phyloP scores from a whole-genome alignment of 2,888 invertebrate genomes.

The Sabatieria punctata region DNA sequence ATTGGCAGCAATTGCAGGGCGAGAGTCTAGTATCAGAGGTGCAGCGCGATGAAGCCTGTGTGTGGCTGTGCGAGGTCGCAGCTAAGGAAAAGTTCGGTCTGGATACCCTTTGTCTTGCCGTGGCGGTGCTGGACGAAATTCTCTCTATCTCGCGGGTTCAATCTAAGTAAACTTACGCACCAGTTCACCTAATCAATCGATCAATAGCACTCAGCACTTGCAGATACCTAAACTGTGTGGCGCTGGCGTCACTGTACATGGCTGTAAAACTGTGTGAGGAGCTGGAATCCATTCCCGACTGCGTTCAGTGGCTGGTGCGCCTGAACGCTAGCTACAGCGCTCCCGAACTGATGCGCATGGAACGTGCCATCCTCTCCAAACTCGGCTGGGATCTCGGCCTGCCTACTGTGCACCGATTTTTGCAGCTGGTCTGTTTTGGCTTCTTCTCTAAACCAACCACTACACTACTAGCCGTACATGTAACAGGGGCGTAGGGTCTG shows the following conservation, averaged over 20 bases:
- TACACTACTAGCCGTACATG: no score
- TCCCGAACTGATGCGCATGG: constrained; percentile 8
- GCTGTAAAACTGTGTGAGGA: constrained; percentile 14
- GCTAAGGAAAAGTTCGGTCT: constrained; percentile 8
- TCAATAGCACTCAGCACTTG: no score
- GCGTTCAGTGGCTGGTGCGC: neutral
- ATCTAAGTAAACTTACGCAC: no score
- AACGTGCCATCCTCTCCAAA: constrained; percentile 11
- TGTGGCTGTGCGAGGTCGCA: constrained; percentile 12
- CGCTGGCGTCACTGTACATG: constrained; percentile 12
- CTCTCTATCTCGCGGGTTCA: neutral
- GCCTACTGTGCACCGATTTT: constrained; percentile 7
- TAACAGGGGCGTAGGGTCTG: no score
- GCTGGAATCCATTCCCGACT: neutral
- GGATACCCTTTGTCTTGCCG: constrained; percentile 12
- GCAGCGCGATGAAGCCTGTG: no score
- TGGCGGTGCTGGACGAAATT: constrained; percentile 3
- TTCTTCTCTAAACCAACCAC: no score
- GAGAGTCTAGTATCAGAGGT: no score
- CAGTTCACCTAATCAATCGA: no score
- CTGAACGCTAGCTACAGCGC: constrained; percentile 5
- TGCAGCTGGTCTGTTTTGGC: neutral
- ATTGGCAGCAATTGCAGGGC: no score
- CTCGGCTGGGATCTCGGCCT: constrained; percentile 13
- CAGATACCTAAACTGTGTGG: constrained; percentile 15